phyloP scores from a whole-genome alignment of 1,140 invertebrate genomes.

The Trichoplusia ni region DNA sequence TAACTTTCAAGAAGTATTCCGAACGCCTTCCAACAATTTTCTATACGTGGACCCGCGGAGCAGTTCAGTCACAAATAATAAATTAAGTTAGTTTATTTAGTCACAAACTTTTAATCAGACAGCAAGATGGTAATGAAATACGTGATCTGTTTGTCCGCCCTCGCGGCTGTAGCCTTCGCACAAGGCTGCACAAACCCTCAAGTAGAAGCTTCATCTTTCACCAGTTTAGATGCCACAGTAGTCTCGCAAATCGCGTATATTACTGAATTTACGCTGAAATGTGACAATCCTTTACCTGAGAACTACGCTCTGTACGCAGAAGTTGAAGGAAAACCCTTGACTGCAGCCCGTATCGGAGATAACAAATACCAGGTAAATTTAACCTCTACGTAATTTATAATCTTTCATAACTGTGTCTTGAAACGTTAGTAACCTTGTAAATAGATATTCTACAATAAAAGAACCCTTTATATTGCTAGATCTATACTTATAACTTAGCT shows the following conservation, averaged over 20 bases:
- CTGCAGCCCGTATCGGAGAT: constrained; percentile 88
- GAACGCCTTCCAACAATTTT: too few species aligned
- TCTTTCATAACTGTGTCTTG: neutral
- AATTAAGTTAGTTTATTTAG: constrained; percentile 40
- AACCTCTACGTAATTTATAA: constrained; percentile 11
- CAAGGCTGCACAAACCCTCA: constrained; percentile 84
- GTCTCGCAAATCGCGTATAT: constrained; percentile 92
- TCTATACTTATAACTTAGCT: too few species aligned
- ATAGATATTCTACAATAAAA: too few species aligned
- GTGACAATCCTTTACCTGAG: constrained; percentile 83
- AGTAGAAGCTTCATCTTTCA: constrained; percentile 88
- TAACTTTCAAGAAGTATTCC: too few species aligned
- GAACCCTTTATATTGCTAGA: too few species aligned
- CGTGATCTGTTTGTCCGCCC: constrained; percentile 50
- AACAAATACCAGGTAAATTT: constrained; percentile 89
- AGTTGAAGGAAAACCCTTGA: constrained; percentile 90
- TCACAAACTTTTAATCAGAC: constrained; percentile 45
- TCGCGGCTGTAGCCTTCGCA: constrained; percentile 50
- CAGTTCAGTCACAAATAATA: constrained; percentile 17
- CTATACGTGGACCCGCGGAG: constrained; percentile 40
- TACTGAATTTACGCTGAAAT: constrained; percentile 88
- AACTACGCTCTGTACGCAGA: constrained; percentile 92
- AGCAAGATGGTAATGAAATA: constrained; percentile 75
- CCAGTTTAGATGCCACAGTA: constrained; percentile 94
- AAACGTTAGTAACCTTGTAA: too few species aligned